These are phyloP conservation scores for Tetragonula carbonaria DNA, from an alignment of 2,888 invertebrate genomes.

Conservation along the genomic window DNA sequence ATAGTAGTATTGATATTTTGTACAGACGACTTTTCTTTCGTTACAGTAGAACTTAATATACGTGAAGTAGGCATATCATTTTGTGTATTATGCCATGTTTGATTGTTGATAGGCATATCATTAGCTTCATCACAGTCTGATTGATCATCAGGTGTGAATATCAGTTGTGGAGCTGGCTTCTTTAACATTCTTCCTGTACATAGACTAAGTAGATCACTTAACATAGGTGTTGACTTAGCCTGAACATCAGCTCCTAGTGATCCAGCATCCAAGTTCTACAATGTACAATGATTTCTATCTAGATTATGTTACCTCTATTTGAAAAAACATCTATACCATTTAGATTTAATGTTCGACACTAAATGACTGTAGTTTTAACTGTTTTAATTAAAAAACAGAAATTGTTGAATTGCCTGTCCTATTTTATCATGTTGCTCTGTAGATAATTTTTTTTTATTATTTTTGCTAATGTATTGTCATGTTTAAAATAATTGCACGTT, in stretches of 20 bases:
- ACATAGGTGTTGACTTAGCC: conserved; percentile 78
- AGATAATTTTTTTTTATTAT: neutral
- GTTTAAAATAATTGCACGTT: conserved; percentile 24
- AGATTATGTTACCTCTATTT: conserved; percentile 66
- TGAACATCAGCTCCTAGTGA: conserved; percentile 80
- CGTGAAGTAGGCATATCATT: conserved; percentile 78
- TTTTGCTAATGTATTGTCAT: neutral
- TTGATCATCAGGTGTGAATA: conserved; percentile 80
- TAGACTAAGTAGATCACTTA: conserved; percentile 79
- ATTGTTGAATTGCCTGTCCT: conserved; percentile 30
- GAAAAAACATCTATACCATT: conserved; percentile 55
- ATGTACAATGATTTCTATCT: conserved; percentile 75
- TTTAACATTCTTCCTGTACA: conserved; percentile 77
- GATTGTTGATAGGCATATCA: conserved; percentile 76
- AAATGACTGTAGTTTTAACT: conserved; percentile 15
- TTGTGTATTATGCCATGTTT: conserved; percentile 79
- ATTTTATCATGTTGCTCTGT: conserved; percentile 23
- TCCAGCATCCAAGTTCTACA: conserved; percentile 81
- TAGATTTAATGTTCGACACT: conserved; percentile 29
- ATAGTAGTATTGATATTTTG: conserved; percentile 75
- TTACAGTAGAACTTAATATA: conserved; percentile 76
- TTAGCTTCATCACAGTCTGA: conserved; percentile 81
- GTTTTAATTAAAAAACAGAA: conserved; percentile 8
- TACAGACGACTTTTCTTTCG: conserved; percentile 80
- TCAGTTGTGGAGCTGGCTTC: conserved; percentile 77